These are phyloP conservation scores for Periophthalmus modestus DNA, from an alignment of 2,113 vertebrate species.

Conservation along the genomic window DNA sequence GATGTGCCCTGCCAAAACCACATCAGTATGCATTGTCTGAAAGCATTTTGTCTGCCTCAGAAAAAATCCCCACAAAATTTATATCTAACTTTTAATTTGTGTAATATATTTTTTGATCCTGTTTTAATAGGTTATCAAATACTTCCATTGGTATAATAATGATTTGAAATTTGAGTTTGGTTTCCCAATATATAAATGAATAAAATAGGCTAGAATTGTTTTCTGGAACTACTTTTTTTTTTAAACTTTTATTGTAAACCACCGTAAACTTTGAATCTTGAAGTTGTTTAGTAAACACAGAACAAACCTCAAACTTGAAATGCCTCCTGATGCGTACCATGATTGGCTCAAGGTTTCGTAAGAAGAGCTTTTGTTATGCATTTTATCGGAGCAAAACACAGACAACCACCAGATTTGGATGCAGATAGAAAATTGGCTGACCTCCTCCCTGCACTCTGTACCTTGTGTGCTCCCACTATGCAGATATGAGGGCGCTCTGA, in stretches of 20 bases:
- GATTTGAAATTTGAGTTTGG: conserved; percentile 29
- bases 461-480: conserved; percentile 40
- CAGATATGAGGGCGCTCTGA: conserved; percentile 65
- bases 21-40: no score
- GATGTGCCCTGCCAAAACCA: no score
- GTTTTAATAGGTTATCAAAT: neutral
- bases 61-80: neutral
- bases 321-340: conserved; percentile 52
- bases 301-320: conserved; percentile 61
- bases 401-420: conserved; percentile 54
- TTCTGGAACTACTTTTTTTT: conserved; percentile 19
- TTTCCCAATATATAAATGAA: conserved; percentile 23
- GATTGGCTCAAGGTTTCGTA: conserved; percentile 37
- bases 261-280: conserved; percentile 46
- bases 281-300: conserved; percentile 39
- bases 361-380: conserved; percentile 45
- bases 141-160: conserved; percentile 47
- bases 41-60: neutral
- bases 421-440: conserved; percentile 61
- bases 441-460: conserved; percentile 39
- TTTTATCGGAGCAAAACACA: conserved; percentile 44
- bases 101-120: neutral
- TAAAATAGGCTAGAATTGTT: conserved; percentile 34
- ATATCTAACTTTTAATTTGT: neutral
- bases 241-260: conserved; percentile 35